Evolutionary conservation across 2,888 invertebrate genomes (phyloP).

Genomic region (Rapana venosa): DNA sequence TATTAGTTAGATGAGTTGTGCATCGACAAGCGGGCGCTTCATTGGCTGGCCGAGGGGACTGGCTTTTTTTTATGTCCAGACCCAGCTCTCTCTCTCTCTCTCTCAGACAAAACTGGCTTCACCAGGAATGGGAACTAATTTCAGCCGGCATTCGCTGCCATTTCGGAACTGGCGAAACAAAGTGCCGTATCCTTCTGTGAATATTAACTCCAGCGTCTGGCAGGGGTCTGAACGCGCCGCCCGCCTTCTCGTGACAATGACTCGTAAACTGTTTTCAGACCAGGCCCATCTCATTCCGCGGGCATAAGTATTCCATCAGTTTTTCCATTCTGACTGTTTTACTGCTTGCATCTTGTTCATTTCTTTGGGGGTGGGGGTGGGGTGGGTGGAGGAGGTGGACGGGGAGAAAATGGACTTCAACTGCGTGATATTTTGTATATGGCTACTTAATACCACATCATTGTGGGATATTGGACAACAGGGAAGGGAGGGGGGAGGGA

Average conservation of each 20-base stretch:
- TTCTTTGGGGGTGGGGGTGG: not conserved
- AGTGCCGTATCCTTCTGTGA: constrained; percentile 36
- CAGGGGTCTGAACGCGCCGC: not conserved
- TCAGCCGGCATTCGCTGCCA: constrained; percentile 14
- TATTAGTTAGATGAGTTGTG: constrained; percentile 34
- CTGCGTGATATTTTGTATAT: not conserved
- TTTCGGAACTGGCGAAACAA: constrained; percentile 24
- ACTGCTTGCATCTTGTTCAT: not conserved
- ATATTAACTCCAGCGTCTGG: constrained; percentile 29
- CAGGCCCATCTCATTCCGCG: constrained; percentile 24
- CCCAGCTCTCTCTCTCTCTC: no score
- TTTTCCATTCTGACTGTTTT: constrained; percentile 36
- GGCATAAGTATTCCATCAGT: constrained; percentile 38
- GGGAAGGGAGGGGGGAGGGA: not conserved
- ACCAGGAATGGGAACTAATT: constrained; percentile 25
- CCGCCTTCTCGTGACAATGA: constrained; percentile 19
- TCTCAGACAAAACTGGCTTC: not conserved
- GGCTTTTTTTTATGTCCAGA: constrained; percentile 25
- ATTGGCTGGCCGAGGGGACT: constrained; percentile 11
- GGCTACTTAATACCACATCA: not conserved
- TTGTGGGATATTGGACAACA: not conserved
- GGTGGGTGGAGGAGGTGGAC: no score
- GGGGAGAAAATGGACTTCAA: not conserved
- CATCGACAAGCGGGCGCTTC: constrained; percentile 23
- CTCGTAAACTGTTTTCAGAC: constrained; percentile 21